Percentiles rank a stretch among this genome's conserved stretches.
Conservation (phyloP, 2,888 invertebrate genomes). For the Pachycephus smyrnensis region DNA sequence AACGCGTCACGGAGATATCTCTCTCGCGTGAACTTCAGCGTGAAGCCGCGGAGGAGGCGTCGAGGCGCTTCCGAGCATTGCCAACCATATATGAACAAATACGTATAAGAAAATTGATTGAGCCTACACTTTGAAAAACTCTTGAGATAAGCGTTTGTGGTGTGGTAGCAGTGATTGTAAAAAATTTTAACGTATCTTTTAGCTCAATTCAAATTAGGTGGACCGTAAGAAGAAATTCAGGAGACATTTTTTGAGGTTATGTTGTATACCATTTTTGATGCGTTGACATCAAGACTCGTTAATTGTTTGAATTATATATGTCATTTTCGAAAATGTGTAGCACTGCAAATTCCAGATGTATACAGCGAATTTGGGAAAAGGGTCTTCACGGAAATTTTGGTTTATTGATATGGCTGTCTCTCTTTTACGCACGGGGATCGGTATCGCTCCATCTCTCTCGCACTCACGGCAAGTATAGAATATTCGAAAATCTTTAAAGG, state of each 20-base stretch:
- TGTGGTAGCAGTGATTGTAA: neutral
- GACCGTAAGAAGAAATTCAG: neutral
- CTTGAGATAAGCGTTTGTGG: neutral
- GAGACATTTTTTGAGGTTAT: neutral
- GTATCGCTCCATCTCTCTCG: neutral
- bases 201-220: neutral
- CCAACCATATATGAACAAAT: neutral
- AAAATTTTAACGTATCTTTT: neutral
- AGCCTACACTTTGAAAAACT: neutral
- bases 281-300: too few species aligned
- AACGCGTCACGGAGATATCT: constrained; percentile 13
- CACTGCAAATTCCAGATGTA: neutral
- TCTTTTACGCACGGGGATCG: neutral
- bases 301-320: neutral
- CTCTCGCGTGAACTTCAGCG: constrained; percentile 8
- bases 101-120: neutral
- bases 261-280: neutral
- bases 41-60: constrained; percentile 5
- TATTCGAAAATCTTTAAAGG: too few species aligned
- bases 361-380: neutral
- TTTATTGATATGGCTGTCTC: neutral
- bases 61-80: neutral
- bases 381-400: neutral
- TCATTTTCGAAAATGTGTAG: neutral
- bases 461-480: too few species aligned